These are phyloP conservation scores for Lasioglossum vierecki DNA, from an alignment of 2,888 invertebrate genomes.

Conservation along the genomic window DNA sequence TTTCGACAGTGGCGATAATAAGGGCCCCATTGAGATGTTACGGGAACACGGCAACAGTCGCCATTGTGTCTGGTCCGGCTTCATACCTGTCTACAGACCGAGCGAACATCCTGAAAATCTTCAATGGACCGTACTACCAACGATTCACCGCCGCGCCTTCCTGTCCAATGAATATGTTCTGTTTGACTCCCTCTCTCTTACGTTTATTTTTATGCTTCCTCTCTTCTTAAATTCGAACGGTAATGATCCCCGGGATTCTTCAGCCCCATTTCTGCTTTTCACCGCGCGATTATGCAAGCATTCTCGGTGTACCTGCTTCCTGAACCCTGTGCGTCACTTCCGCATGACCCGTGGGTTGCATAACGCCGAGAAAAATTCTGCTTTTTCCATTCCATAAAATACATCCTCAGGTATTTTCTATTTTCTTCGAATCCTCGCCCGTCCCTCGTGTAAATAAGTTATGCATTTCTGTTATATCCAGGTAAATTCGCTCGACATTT, in stretches of 20 bases:
- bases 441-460: too few relatives aligned
- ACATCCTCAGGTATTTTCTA: neutral
- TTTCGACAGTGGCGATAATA: conserved; percentile 76
- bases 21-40: conserved; percentile 71
- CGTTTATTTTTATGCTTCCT: conserved; percentile 12
- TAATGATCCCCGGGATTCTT: conserved; percentile 23
- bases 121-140: conserved; percentile 59
- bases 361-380: too few relatives aligned
- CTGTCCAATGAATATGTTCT: conserved; percentile 36
- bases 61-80: conserved; percentile 70
- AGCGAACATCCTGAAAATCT: conserved; percentile 77
- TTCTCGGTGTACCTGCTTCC: neutral
- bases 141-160: conserved; percentile 45
- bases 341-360: neutral
- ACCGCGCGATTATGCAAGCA: neutral
- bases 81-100: conserved; percentile 72
- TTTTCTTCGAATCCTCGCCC: too few relatives aligned
- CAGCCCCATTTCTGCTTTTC: neutral
- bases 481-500: too few relatives aligned
- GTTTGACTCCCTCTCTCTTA: conserved; percentile 46
- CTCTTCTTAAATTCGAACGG: conserved; percentile 10
- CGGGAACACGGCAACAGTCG: conserved; percentile 57
- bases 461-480: too few relatives aligned
- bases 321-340: neutral
- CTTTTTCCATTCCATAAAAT: neutral